Conservation (phyloP, 2,113 vertebrate species). For the Petaurus breviceps region DNA sequence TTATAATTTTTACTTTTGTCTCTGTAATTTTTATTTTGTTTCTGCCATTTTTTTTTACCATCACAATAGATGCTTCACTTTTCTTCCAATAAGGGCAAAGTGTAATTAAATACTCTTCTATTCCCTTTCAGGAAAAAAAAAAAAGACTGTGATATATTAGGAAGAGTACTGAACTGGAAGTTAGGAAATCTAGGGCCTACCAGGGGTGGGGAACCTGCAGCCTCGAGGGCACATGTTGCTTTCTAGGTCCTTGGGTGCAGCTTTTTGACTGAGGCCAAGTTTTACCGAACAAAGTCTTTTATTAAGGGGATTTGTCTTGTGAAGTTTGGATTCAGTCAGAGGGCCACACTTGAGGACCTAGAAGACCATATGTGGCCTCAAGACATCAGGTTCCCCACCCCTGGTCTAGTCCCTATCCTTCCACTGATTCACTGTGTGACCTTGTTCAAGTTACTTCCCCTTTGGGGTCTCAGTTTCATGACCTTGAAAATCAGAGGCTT, state of each 20-base stretch:
- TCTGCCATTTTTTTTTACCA: neutral
- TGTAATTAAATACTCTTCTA: neutral
- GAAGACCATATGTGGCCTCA: too few species aligned
- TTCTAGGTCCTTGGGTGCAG: too few species aligned
- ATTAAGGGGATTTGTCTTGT: too few species aligned
- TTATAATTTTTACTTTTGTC: neutral
- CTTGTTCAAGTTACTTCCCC: neutral
- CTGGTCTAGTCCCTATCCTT: neutral
- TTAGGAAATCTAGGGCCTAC: neutral
- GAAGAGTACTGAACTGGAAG: neutral
- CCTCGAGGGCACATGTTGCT: too few species aligned
- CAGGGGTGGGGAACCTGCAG: too few species aligned
- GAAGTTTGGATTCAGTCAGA: too few species aligned
- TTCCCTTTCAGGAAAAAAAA: neutral
- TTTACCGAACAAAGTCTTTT: too few species aligned
- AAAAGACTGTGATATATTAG: neutral
- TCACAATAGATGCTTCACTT: constrained; percentile 3
- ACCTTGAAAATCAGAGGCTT: neutral
- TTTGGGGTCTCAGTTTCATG: neutral
- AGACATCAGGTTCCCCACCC: too few species aligned
- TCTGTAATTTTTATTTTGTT: neutral
- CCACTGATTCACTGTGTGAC: neutral
- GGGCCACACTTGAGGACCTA: too few species aligned
- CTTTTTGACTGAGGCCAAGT: too few species aligned
- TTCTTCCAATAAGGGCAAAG: neutral